Conservation (phyloP, 2,888 invertebrate genomes). For the Chalcis sispes region DNA sequence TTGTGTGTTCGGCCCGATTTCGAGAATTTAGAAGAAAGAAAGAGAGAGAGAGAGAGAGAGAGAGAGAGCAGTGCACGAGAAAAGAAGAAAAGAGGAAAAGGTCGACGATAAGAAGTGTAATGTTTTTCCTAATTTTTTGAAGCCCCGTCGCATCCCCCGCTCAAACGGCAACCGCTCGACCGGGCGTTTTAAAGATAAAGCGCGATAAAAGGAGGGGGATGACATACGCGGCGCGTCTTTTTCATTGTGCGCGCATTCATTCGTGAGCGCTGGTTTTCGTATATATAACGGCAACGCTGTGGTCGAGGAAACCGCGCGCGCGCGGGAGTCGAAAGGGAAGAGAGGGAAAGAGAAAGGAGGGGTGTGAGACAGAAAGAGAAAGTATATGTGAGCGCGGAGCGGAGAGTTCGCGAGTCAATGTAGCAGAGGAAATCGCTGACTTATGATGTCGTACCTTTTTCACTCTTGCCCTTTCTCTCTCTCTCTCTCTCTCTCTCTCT, state of each 20-base stretch:
- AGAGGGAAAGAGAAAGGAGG: constrained; percentile 3
- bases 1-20: background rate
- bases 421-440: constrained; percentile 76
- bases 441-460: constrained; percentile 73
- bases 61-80: constrained; percentile 2
- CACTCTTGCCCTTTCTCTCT: background rate
- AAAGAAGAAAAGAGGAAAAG: constrained; percentile 37
- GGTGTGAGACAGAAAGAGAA: constrained; percentile 51
- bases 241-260: constrained; percentile 57
- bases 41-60: constrained; percentile 17
- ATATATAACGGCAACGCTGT: background rate
- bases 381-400: constrained; percentile 51
- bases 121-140: constrained; percentile 71
- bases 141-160: constrained; percentile 46
- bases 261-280: constrained; percentile 21
- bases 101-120: constrained; percentile 62
- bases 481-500: background rate
- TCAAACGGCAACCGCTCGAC: constrained; percentile 53
- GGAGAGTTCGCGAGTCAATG: constrained; percentile 71
- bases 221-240: constrained; percentile 71
- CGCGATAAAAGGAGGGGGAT: constrained; percentile 63
- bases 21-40: constrained; percentile 30
- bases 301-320: background rate
- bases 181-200: constrained; percentile 71
- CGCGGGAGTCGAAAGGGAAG: background rate